Base-by-base conservation (phyloP, 2,888 invertebrate genomes). In the Epinotia ramella region DNA sequence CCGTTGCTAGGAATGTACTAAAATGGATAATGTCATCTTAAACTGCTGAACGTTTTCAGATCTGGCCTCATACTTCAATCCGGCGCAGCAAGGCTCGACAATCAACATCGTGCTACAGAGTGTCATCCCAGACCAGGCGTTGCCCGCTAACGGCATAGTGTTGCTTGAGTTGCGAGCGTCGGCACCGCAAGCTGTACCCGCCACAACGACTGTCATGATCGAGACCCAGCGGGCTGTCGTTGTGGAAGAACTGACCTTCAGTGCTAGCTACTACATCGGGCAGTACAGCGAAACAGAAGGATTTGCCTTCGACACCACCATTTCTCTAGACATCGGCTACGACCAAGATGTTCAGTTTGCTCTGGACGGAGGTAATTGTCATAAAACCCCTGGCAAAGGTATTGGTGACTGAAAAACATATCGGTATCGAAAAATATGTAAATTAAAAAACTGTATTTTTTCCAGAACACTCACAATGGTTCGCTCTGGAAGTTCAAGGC, bases 171-270 rank as follows among this genome's bases (percentile, higher is more conserved):
- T 87, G 59, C 79, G 80, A 79, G 86, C 87, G 3, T 66, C 81
- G 4, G 80, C 81, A 18, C 79, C 80, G 0, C 72, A 77, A 67
- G 66, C 83, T 20, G 16, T 79, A 18, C 60, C 84, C 13, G 84
- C 85, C 9, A 77, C 76, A 53, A 82, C 87, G 16, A 81, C 84
- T n/a, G 75, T 86, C 33, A 81, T 86, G 44, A 49, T 87, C 16
- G 78, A 82, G 73, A 65, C 81, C 24, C 53, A 77, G 3, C 71
- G 33, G 12, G 74, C 1, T 3, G 12, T 49, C 24, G 12, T 44
- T 40, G 60, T n/a, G 13, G 60, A 64, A 5, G 77, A 80, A 20
- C 77, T 81, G 2, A 67, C 72, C 2, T 84, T 85, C 64, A 74
- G 68, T 40, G 81, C 82, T 59, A 67, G 81, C 9, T 84, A 80